Percentiles rank a stretch among this genome's conserved stretches.
phyloP scores from a whole-genome alignment of 1,140 invertebrate species.

The Mesaphorura yosii region DNA sequence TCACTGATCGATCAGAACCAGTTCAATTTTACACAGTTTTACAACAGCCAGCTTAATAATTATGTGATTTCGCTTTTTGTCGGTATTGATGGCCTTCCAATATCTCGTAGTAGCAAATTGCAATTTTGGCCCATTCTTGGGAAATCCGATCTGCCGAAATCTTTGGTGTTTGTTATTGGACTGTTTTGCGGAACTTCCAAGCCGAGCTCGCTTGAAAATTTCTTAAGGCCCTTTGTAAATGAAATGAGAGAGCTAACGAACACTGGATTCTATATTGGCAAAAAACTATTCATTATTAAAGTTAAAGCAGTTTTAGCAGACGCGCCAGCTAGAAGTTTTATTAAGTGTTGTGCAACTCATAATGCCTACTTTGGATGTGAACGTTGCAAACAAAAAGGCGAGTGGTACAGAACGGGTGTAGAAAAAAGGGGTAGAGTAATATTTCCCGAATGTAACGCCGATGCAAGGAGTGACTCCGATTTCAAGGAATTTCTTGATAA shows the following conservation, averaged over 20 bases:
- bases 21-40: background rate
- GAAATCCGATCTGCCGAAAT: background rate
- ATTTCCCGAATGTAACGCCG: background rate
- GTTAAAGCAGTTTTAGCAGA: background rate
- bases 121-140: background rate
- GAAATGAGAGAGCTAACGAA: background rate
- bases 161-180: background rate
- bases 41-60: background rate
- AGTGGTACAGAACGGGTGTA: background rate
- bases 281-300: background rate
- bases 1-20: background rate
- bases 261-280: background rate
- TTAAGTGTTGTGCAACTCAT: background rate
- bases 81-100: background rate
- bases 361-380: conserved; percentile 13
- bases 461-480: background rate
- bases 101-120: background rate
- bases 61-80: background rate
- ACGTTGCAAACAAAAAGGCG: background rate
- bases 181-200: background rate
- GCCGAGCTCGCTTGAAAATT: background rate
- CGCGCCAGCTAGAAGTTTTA: conserved; percentile 8
- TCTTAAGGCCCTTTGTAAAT: background rate
- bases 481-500: background rate
- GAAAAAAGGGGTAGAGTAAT: too few relatives aligned